Base-by-base conservation (phyloP, 2,888 invertebrate species). In the Ectobius pallidus region DNA sequence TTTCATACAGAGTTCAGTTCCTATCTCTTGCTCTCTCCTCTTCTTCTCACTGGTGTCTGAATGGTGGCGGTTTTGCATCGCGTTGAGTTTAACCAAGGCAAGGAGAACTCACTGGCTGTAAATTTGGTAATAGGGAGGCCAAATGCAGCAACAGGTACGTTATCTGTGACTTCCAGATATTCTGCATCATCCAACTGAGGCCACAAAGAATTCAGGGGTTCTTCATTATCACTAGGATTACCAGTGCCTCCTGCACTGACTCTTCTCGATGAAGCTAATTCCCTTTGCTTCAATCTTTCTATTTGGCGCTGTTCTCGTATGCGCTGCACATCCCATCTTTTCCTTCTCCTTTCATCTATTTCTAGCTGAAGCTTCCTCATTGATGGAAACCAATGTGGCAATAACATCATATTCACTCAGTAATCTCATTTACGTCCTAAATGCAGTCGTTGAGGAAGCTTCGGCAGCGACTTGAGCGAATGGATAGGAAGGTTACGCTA, bases 391-490 rank as follows among this genome's bases (percentile, higher is more conserved):
- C n/a, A n/a, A n/a, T n/a, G n/a, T n/a, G n/a, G n/a, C n/a, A n/a
- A n/a, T n/a, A n/a, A n/a, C n/a, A n/a, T n/a, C n/a, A n/a, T n/a
- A n/a, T n/a, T n/a, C n/a, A n/a, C n/a, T n/a, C n/a, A n/a, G n/a
- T n/a, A n/a, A n/a, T n/a, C n/a, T n/a, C n/a, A n/a, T n/a, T n/a
- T n/a, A n/a, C n/a, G n/a, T n/a, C n/a, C n/a, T n/a, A n/a, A n/a
- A n/a, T n/a, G n/a, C n/a, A n/a, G n/a, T n/a, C n/a, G n/a, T n/a
- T n/a, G n/a, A n/a, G n/a, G n/a, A n/a, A 91, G 91, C 84, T 91
- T 74, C 89, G 88, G 80, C 84, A 87, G 76, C 88, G 89, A 74
- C 82, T 92, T 80, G 88, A 88, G 79, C 89, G 90, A 76, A 88
- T 90, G 86, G 91, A 91, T 80, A 86, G 89, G 78, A 86, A 89